These are phyloP conservation scores for Drosophila takahashii DNA, from an alignment of 1,140 invertebrate genomes.

Conservation along the genomic window DNA sequence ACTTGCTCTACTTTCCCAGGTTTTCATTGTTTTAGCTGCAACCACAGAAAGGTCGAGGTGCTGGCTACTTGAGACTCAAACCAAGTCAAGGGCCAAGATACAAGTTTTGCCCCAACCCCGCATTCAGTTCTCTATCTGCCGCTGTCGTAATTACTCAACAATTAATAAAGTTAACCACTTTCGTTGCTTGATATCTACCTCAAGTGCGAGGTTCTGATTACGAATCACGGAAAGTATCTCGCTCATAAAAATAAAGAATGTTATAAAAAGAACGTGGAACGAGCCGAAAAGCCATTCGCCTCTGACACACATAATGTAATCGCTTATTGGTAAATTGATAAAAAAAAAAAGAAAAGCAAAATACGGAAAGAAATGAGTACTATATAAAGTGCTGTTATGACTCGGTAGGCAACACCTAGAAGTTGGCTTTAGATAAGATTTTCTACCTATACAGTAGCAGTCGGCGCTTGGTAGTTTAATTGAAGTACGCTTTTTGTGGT, in stretches of 20 bases:
- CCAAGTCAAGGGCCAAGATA: conserved; percentile 42
- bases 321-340: conserved; percentile 42
- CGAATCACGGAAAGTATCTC: conserved; percentile 36
- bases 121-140: conserved; percentile 2
- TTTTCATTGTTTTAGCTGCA: conserved; percentile 16
- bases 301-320: conserved; percentile 35
- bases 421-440: conserved; percentile 59
- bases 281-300: conserved; percentile 3
- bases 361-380: conserved; percentile 5
- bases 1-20: conserved; percentile 43
- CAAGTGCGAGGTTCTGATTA: conserved; percentile 49
- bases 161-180: conserved; percentile 68
- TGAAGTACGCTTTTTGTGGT: conserved; percentile 10
- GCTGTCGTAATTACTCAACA: conserved; percentile 54
- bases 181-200: conserved; percentile 40
- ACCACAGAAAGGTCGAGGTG: conserved; percentile 43
- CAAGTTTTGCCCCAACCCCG: conserved; percentile 14
- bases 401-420: conserved; percentile 15
- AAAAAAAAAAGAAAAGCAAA: conserved; percentile 13
- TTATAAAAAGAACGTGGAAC: conserved; percentile 22
- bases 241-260: conserved; percentile 28
- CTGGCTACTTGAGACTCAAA: conserved; percentile 25
- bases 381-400: conserved; percentile 18
- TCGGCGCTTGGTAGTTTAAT: conserved; percentile 8
- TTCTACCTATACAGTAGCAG: conserved; percentile 16